Evolutionary conservation across 53 echinoderm and acorn worm species (phyloP), one percentile per base, ranked within the genome.

Genomic region (Arbacia lixula): DNA sequence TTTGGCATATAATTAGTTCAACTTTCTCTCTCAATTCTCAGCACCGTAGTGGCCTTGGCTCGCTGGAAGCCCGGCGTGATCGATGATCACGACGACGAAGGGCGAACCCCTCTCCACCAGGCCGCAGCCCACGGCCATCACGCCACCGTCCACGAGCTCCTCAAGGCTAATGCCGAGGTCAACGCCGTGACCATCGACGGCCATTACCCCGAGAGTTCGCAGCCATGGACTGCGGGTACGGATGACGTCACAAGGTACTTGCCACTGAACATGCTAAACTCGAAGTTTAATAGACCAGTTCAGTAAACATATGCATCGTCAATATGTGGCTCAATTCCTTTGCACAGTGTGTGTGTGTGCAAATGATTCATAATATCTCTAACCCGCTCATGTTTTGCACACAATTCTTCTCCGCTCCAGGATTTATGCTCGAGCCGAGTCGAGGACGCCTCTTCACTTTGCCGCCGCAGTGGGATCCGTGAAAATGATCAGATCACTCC

Each of bases 401-500:
- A n/a, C n/a, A n/a, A n/a, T n/a, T n/a, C n/a, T n/a, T n/a, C n/a
- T n/a, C n/a, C n/a, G n/a, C n/a, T n/a, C n/a, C n/a, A n/a, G n/a
- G n/a, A n/a, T n/a, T n/a, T n/a, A n/a, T n/a, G n/a, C n/a, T n/a
- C n/a, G n/a, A n/a, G n/a, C 36, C 0, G 28, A 58, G 2, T 22
- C 86, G 85, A 91, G 94, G 88, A 98, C 98, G 12, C 92, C 98
- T 0, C 72, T 98, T 57, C 94, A 98, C 77, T 92, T 91, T 57
- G 88, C 94, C 57, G 98, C 98, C n/a, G 90, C 88, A 42, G 76
- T 85, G 42, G 98, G 98, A 19, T 94, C 86, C 84, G 85, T 87
- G 36, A 90, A 90, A 72, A 88, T 90, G 29, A 88, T 92, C 63
- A 31, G 26, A 17, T 86, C 86, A 4, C 71, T 98, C 16, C 88